phyloP scores from a whole-genome alignment of 64 coral and sea anemone species.

The Pocillopora verrucosa region DNA sequence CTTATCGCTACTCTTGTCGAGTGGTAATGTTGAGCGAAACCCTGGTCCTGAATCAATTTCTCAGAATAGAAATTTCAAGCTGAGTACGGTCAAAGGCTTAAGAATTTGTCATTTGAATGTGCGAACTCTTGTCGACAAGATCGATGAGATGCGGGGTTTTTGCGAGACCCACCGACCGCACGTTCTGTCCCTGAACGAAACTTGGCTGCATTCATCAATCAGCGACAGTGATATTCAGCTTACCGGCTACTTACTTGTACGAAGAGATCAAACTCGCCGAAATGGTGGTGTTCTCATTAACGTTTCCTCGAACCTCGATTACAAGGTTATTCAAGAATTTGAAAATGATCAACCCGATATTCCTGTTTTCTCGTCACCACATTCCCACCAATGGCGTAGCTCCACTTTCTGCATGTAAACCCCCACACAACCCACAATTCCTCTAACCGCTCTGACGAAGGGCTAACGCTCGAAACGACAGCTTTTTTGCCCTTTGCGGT shows the following conservation, averaged over 20 bases:
- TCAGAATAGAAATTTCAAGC: neutral
- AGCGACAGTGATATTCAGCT: slow-evolving; percentile 37
- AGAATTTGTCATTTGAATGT: slow-evolving; percentile 50
- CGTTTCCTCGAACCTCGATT: slow-evolving; percentile 4
- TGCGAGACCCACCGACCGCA: slow-evolving; percentile 24
- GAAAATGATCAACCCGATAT: slow-evolving; percentile 15
- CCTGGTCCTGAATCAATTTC: slow-evolving; percentile 11
- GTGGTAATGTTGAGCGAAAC: slow-evolving; percentile 17
- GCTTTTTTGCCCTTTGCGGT: no score
- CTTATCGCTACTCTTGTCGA: slow-evolving; percentile 15
- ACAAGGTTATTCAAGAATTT: slow-evolving; percentile 14
- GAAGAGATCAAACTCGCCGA: slow-evolving; percentile 25
- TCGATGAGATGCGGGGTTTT: slow-evolving; percentile 34
- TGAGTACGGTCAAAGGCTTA: slow-evolving; percentile 16
- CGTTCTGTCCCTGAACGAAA: slow-evolving; percentile 42
- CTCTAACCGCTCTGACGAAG: no score
- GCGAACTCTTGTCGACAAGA: slow-evolving; percentile 56
- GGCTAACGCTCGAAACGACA: no score
- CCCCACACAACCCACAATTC: no score
- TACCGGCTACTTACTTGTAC: slow-evolving; percentile 8
- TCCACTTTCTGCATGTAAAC: no score
- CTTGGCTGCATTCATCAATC: no score
- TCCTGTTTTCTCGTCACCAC: no score
- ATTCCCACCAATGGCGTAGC: no score
- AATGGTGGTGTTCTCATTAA: slow-evolving; percentile 54